These are phyloP conservation scores for Falco peregrinus DNA, from an alignment of 2,797 vertebrate species.

Conservation along the genomic window DNA sequence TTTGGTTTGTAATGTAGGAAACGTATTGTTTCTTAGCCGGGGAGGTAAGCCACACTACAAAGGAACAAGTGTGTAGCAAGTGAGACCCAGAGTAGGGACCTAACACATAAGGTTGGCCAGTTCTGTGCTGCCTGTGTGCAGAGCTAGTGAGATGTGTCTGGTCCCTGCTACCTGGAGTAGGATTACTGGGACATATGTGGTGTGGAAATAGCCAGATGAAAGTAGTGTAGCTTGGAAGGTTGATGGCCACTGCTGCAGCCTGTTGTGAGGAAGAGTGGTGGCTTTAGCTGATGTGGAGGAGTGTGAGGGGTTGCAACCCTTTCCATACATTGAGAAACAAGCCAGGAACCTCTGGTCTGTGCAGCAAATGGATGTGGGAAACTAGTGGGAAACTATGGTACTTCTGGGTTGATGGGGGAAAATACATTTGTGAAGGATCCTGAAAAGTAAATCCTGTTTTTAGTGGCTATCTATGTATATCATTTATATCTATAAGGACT, in stretches of 20 bases:
- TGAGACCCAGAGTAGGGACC: not conserved
- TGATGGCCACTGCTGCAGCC: not conserved
- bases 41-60: not conserved
- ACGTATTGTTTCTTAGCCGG: not conserved
- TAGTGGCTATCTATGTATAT: not conserved
- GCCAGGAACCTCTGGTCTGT: not conserved
- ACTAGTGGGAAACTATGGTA: not conserved
- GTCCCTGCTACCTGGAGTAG: accelerated
- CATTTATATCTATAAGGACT: not conserved
- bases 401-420: not conserved
- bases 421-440: not conserved
- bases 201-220: not conserved
- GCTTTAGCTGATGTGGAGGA: not conserved
- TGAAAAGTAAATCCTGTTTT: not conserved
- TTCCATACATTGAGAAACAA: not conserved
- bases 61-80: not conserved
- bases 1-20: not conserved
- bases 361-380: not conserved
- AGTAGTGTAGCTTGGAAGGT: too few species aligned
- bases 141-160: not conserved
- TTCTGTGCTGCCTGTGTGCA: not conserved
- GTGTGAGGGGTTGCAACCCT: not conserved
- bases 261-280: not conserved
- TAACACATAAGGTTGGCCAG: not conserved
- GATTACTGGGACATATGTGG: not conserved